Evolutionary conservation across 2,888 invertebrate genomes (phyloP).

Genomic region (Temnothorax rugatulus): DNA sequence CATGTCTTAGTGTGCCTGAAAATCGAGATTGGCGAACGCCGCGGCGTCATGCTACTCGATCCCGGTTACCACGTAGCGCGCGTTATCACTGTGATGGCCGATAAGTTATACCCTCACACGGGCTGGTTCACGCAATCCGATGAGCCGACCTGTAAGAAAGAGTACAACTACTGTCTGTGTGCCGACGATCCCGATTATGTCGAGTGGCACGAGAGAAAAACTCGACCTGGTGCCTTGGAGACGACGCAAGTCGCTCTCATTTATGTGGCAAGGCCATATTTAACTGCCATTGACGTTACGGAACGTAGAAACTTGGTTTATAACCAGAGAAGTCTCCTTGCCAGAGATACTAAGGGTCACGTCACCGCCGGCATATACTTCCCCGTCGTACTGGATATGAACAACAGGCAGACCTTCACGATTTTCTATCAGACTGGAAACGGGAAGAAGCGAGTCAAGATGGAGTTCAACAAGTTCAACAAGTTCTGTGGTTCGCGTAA

Average conservation of each 20-base stretch:
- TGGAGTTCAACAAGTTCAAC: constrained; percentile 92
- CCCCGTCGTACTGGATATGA: constrained; percentile 89
- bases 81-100: constrained; percentile 95
- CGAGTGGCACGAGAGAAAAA: constrained; percentile 94
- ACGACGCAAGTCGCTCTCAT: constrained; percentile 91
- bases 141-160: constrained; percentile 92
- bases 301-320: constrained; percentile 96
- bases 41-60: constrained; percentile 94
- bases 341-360: constrained; percentile 94
- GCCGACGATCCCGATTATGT: constrained; percentile 91
- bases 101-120: constrained; percentile 94
- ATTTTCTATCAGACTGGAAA: constrained; percentile 92
- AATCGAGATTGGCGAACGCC: constrained; percentile 91
- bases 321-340: constrained; percentile 93
- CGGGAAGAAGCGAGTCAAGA: constrained; percentile 90
- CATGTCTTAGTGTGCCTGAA: constrained; percentile 94
- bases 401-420: constrained; percentile 88
- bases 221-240: constrained; percentile 88
- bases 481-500: constrained; percentile 89
- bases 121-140: constrained; percentile 95
- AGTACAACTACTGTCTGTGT: constrained; percentile 93
- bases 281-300: constrained; percentile 94
- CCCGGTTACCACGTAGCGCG: constrained; percentile 96
- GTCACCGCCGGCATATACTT: constrained; percentile 95
- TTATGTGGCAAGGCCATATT: constrained; percentile 93